Evolutionary conservation across 2,888 invertebrate species (phyloP), one percentile per base, ranked within the genome.

Genomic region (Andricus curvator): DNA sequence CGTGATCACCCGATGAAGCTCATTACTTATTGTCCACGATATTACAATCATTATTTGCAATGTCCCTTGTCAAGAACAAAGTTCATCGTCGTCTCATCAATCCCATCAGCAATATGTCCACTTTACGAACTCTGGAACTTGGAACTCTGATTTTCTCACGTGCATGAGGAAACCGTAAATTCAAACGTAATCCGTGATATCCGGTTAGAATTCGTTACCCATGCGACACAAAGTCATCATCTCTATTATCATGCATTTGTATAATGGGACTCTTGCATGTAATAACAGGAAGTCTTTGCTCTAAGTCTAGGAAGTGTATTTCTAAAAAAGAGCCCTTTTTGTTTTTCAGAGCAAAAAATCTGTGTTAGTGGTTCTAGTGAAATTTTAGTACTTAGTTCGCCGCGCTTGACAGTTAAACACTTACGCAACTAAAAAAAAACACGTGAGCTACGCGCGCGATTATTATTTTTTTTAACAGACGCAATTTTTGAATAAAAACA

Each of bases 21-120:
- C 56, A 11, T n/a, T 74, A 56, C 56, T 56, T 56, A 44, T 68
- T 56, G n/a, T 74, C 4, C 20, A 29, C 51, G 74, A 74, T 74
- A 74, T 74, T 33, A 74, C 29, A 74, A 51, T 48, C 33, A 56
- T 74, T 74, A 56, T 56, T 74, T n/a, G 5, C 74, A 51, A 56
- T 74, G 74, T 56, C 74, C 56, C 51, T 74, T 48, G 74, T 56
- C 29, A 25, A n/a, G 48, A 25, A 60, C 37, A 74, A 74, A 74
- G 74, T 74, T 74, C 74, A 74, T 6, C 56, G 33, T 33, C 13
- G 56, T 74, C 74, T 74, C 74, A 74, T 74, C 74, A 74, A 74
- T 74, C 56, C 56, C 74, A 74, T 56, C 74, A 25, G 64, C 64
- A 56, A 60, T 60, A 74, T 74, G 74, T 74, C 74, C 56, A 60